A percentile compares a stretch with the other conserved stretches of the same genome.
Conservation (phyloP, 2,888 invertebrate species). For the Pyralis farinalis region DNA sequence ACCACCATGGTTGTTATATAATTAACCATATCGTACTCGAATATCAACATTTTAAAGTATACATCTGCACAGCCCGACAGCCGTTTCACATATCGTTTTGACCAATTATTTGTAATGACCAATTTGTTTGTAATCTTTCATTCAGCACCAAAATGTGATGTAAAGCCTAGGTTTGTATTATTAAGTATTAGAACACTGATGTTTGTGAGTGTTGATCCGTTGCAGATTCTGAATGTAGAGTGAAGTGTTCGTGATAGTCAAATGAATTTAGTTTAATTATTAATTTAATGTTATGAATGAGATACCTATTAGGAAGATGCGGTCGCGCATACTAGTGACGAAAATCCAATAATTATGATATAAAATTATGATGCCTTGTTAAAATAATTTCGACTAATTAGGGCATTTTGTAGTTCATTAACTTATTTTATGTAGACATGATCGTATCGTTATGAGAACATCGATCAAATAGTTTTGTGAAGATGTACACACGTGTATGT, state of each 20-base stretch:
- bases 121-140: conserved; percentile 59
- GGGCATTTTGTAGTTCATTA: conserved; percentile 78
- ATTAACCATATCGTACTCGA: conserved; percentile 67
- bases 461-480: conserved; percentile 72
- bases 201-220: conserved; percentile 65
- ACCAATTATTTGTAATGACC: conserved; percentile 75
- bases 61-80: conserved; percentile 4
- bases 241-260: conserved; percentile 74
- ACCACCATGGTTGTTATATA: conserved; percentile 59
- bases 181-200: conserved; percentile 78
- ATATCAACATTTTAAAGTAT: conserved; percentile 49
- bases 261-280: conserved; percentile 75
- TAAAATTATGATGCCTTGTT: conserved; percentile 72
- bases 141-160: conserved; percentile 76
- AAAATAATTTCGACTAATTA: conserved; percentile 73
- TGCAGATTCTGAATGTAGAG: conserved; percentile 57
- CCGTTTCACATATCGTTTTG: conserved; percentile 70
- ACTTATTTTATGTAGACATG: conserved; percentile 74
- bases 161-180: conserved; percentile 77
- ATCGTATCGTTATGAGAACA: conserved; percentile 62
- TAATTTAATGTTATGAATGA: conserved; percentile 76
- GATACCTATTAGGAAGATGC: conserved; percentile 65
- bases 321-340: conserved; percentile 80
- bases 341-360: conserved; percentile 79
- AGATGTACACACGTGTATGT: conserved; percentile 46